Base-by-base conservation (phyloP, 2,888 invertebrate genomes). In the Aproaerema taeniolella region DNA sequence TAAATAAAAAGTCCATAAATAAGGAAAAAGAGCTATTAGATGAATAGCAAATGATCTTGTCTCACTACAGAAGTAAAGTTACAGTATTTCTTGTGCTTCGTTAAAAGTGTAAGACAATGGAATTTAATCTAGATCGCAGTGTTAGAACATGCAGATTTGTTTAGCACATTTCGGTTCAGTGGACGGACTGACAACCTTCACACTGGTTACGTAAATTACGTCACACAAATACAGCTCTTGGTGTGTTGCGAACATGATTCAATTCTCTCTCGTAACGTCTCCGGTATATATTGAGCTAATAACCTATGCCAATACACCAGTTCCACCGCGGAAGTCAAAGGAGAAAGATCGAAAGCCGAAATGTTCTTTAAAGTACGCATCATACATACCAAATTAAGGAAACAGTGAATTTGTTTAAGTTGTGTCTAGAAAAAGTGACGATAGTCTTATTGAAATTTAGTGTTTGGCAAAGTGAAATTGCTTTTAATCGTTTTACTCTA, bases 191-290 rank as follows among this genome's bases (percentile, higher is more conserved):
- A 64, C 76, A 76, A 78, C 79, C 81, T 82, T 82, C 80, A 78
- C 77, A 79, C 80, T 78, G 81, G 66, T 85, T 85, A 82, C 74
- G 72, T 85, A 80, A 83, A 76, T 86, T 83, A 82, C 80, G 69
- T 83, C 82, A 83, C 56, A 66, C 64, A 64, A 65, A 62, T 59
- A 48, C 60, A 59, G 67, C 57, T 67, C 71, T 68, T 65, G 64
- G 58, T 49, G 73, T 61, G 71, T 78, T 71, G 64, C 73, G 71
- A 77, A 73, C 77, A 72, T 69, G 75, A 78, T 75, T 76, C 81
- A 78, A 72, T 79, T 80, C 79, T 77, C 78, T 81, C 83, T 74
- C 81, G 82, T 82, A 79, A 81, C 85, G 77, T 83, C 82, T 82
- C 78, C 73, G 62, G 76, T 86, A 86, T 86, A 86, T 85, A 86